These are phyloP conservation scores for Lepeophtheirus salmonis DNA, from an alignment of 1,140 invertebrate genomes.

Conservation along the genomic window DNA sequence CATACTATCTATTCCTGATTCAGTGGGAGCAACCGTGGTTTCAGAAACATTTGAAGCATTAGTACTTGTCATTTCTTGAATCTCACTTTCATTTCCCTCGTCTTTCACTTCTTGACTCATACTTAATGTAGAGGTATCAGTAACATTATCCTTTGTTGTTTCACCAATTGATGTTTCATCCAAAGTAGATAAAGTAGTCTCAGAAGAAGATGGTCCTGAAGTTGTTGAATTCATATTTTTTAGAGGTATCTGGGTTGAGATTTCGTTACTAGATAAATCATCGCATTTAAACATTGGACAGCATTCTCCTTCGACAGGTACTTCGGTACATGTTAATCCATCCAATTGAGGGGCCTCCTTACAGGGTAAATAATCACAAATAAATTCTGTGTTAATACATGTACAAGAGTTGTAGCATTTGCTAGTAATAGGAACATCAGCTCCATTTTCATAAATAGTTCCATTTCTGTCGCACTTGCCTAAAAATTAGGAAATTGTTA, in stretches of 20 bases:
- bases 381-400: slow-evolving; percentile 18
- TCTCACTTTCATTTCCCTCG: no score
- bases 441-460: slow-evolving; percentile 18
- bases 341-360: slow-evolving; percentile 18
- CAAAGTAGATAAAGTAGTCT: neutral
- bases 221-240: slow-evolving; percentile 27
- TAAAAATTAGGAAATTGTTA: neutral
- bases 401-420: slow-evolving; percentile 19
- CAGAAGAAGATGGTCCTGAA: slow-evolving; percentile 25
- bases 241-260: neutral
- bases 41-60: no score
- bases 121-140: no score
- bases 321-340: slow-evolving; percentile 19
- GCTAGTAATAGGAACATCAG: slow-evolving; percentile 7
- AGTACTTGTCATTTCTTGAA: no score
- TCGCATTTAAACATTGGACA: slow-evolving; percentile 21
- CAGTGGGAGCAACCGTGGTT: no score
- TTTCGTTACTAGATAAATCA: neutral
- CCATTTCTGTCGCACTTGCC: slow-evolving; percentile 15
- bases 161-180: neutral
- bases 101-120: no score
- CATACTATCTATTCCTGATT: no score
- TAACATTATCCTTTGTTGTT: no score
- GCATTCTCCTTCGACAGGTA: slow-evolving; percentile 19
- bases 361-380: slow-evolving; percentile 20